phyloP scores from a whole-genome alignment of 2,113 vertebrate species.

The Petroica traversi region DNA sequence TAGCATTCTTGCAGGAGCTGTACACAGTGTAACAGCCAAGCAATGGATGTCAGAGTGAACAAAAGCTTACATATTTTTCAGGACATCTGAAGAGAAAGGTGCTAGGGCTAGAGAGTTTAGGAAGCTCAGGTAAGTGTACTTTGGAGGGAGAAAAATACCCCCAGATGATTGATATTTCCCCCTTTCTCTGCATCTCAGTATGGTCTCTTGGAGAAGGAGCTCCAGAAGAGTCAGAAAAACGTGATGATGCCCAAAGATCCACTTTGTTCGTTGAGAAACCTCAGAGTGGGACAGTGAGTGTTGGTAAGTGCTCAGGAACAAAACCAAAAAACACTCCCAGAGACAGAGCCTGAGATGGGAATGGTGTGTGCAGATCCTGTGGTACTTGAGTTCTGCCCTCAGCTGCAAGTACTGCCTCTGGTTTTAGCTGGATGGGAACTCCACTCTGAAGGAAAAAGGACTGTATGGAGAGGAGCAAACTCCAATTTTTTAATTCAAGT shows the following conservation, averaged over 20 bases:
- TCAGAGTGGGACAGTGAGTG: constrained; percentile 80
- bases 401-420: neutral
- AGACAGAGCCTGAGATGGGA: neutral
- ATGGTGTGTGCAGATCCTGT: neutral
- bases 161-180: constrained; percentile 17
- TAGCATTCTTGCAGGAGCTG: neutral
- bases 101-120: neutral
- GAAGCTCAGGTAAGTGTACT: constrained; percentile 64
- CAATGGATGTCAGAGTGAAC: constrained; percentile 8
- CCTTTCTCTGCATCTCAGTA: constrained; percentile 74
- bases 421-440: neutral
- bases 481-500: neutral
- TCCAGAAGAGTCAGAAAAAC: constrained; percentile 87
- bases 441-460: neutral
- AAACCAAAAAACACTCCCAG: neutral
- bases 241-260: constrained; percentile 78
- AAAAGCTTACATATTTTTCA: neutral
- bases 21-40: neutral
- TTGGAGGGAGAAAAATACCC: neutral
- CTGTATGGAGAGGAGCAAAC: neutral
- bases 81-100: constrained; percentile 37
- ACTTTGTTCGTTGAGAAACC: constrained; percentile 89
- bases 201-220: constrained; percentile 88
- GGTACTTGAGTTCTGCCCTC: neutral
- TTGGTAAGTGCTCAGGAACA: constrained; percentile 81